Evolutionary conservation across 2,113 vertebrate species (phyloP).

Genomic region (Mus pahari): DNA sequence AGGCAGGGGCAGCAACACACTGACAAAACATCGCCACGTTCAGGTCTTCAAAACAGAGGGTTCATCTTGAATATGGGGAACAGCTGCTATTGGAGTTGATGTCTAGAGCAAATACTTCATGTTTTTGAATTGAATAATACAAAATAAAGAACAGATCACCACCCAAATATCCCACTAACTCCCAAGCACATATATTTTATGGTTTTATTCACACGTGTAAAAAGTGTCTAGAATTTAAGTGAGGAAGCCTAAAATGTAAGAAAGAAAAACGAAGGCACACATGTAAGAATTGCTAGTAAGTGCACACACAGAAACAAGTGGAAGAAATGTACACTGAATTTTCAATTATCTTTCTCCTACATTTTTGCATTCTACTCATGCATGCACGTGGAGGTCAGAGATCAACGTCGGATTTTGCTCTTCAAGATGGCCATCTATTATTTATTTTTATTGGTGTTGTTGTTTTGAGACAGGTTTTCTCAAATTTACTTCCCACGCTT

Average conservation of each 20-base stretch:
- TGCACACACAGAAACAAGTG: neutral
- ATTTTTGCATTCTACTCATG: neutral
- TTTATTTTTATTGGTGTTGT: too few relatives aligned
- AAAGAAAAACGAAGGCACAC: neutral
- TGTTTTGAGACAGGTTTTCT: neutral
- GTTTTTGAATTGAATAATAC: neutral
- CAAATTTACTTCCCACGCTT: neutral
- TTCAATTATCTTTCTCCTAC: neutral
- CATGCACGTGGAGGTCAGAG: neutral
- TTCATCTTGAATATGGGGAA: neutral
- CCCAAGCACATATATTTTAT: neutral
- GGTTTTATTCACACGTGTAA: neutral
- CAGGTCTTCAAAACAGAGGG: neutral
- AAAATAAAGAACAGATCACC: neutral
- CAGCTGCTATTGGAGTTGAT: neutral
- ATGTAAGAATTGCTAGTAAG: neutral
- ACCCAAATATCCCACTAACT: neutral
- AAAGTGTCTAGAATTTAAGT: neutral
- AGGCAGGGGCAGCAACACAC: neutral
- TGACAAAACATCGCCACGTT: neutral
- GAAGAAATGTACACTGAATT: neutral
- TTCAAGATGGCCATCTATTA: neutral
- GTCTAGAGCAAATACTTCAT: neutral
- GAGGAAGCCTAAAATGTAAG: slow-evolving; percentile 21
- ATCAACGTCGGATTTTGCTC: neutral